Evolutionary conservation across 1,140 invertebrate species (phyloP).

Genomic region (Globodera ellingtonae): DNA sequence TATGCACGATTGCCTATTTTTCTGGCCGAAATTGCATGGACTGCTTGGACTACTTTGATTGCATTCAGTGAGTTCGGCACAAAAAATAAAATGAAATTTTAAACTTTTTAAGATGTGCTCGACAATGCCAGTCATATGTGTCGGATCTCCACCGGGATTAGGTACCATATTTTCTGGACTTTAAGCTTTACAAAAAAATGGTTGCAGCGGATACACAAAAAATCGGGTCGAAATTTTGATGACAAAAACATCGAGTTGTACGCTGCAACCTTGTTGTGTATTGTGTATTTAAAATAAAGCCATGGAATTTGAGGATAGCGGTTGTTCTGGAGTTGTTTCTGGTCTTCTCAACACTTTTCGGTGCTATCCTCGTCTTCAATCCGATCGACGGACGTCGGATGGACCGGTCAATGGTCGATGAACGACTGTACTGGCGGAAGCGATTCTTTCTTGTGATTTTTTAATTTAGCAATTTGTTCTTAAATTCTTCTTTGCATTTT

Average conservation of each 20-base stretch:
- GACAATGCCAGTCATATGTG: slow-evolving; percentile 14
- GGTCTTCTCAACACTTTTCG: slow-evolving; percentile 51
- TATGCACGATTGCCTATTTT: slow-evolving; percentile 61
- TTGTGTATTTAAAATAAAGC: slow-evolving; percentile 6
- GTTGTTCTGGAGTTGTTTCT: slow-evolving; percentile 59
- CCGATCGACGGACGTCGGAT: slow-evolving; percentile 46
- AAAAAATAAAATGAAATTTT: no score
- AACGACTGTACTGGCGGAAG: slow-evolving; percentile 51
- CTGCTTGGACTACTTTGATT: slow-evolving; percentile 43
- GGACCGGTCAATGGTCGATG: slow-evolving; percentile 47
- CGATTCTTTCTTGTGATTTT: slow-evolving; percentile 46
- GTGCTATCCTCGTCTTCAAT: slow-evolving; percentile 61
- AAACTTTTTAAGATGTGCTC: slow-evolving; percentile 32
- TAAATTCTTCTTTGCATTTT: slow-evolving; percentile 22
- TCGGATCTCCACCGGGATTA: slow-evolving; percentile 23
- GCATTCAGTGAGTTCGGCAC: slow-evolving; percentile 48
- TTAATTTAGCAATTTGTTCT: slow-evolving; percentile 14
- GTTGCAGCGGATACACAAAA: slow-evolving; percentile 29
- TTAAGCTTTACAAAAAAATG: slow-evolving; percentile 3
- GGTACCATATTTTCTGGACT: slow-evolving; percentile 10
- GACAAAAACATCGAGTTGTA: no score
- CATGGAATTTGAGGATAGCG: slow-evolving; percentile 33
- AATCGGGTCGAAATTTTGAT: slow-evolving; percentile 12
- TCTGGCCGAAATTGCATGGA: slow-evolving; percentile 55
- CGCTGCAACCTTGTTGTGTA: slow-evolving; percentile 2